These are phyloP conservation scores for Boulengeromyrus knoepffleri DNA, from an alignment of 2,113 vertebrate species.

Conservation along the genomic window DNA sequence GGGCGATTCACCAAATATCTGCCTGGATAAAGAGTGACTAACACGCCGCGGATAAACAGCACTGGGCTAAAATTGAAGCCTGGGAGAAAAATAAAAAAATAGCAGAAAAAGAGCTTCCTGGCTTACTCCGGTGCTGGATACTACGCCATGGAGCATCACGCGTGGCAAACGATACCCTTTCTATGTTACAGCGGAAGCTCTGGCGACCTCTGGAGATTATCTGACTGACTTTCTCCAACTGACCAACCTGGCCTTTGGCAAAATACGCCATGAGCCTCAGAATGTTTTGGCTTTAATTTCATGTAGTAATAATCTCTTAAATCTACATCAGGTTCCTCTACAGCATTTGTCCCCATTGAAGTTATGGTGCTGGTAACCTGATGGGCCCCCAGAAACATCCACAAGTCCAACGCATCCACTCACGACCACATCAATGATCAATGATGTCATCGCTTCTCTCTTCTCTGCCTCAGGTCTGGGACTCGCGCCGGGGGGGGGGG, in stretches of 20 bases:
- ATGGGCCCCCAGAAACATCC: not conserved
- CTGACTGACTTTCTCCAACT: not conserved
- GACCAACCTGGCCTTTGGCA: not conserved
- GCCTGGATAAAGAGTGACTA: not conserved
- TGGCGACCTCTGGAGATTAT: not conserved
- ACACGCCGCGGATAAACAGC: not conserved
- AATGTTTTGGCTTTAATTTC: not conserved
- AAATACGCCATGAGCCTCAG: not conserved
- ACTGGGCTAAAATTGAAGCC: not conserved
- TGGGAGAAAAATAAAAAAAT: not conserved
- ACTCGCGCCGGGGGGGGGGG: not conserved
- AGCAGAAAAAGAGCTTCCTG: not conserved
- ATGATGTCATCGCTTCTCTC: not conserved
- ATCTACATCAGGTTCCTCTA: not conserved
- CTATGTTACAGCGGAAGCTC: not conserved
- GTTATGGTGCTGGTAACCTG: not conserved
- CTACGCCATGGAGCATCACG: too few species aligned
- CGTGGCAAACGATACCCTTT: not conserved
- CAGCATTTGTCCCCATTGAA: not conserved
- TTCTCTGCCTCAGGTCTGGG: not conserved
- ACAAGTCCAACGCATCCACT: not conserved
- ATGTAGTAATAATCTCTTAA: not conserved
- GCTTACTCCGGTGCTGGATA: too few species aligned
- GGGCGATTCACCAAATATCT: slow-evolving; percentile 9
- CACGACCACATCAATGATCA: not conserved